phyloP scores from a whole-genome alignment of 2,113 vertebrate species.

The Mohoua ochrocephala region DNA sequence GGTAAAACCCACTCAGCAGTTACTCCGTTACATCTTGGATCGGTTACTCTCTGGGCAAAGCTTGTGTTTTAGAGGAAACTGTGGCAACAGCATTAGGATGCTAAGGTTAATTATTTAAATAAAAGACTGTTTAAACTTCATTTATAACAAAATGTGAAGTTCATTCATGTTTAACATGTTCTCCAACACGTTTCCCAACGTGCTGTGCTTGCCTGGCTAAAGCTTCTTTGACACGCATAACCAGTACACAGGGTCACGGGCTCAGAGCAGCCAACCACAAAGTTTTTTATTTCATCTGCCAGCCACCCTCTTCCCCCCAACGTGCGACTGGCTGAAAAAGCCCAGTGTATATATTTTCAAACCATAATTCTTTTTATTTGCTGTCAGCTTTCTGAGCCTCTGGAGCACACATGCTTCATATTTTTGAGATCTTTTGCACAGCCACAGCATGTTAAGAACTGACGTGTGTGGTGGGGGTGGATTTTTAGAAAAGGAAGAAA shows the following conservation, averaged over 20 bases:
- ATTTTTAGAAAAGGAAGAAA: not conserved
- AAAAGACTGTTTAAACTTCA: not conserved
- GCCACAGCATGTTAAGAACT: not conserved
- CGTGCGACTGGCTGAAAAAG: not conserved
- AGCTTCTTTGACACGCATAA: not conserved
- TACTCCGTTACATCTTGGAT: not conserved
- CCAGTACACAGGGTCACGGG: not conserved
- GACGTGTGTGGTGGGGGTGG: not conserved
- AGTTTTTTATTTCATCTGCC: not conserved
- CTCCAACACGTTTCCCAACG: not conserved
- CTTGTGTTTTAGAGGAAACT: not conserved
- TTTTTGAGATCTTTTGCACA: not conserved
- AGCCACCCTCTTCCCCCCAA: not conserved
- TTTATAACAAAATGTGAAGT: not conserved
- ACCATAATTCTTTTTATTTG: slow-evolving; percentile 4
- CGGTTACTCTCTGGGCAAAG: not conserved
- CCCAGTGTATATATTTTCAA: not conserved
- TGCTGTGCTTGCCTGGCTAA: not conserved
- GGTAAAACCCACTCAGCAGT: not conserved
- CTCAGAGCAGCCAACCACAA: not conserved
- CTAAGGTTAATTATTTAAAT: not conserved
- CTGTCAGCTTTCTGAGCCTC: slow-evolving; percentile 10
- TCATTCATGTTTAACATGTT: not conserved
- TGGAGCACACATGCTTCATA: slow-evolving; percentile 26
- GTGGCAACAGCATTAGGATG: not conserved